Evolutionary conservation across 2,888 invertebrate species (phyloP).

Genomic region (Watsonalla cultraria): DNA sequence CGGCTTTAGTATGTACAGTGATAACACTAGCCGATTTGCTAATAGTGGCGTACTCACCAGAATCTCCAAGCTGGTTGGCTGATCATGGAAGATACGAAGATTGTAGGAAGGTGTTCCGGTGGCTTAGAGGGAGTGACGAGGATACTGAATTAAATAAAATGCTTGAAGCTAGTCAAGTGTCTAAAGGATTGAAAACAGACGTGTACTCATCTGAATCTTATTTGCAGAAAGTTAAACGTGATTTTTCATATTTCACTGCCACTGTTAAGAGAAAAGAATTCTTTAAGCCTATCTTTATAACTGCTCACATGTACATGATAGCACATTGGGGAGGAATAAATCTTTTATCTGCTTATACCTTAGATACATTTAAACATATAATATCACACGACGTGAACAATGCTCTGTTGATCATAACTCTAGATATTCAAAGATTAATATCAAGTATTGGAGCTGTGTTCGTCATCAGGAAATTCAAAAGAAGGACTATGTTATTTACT

Average conservation of each 20-base stretch:
- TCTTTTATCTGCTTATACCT: constrained; percentile 45
- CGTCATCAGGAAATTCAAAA: constrained; percentile 54
- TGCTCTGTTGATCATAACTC: constrained; percentile 46
- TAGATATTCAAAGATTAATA: constrained; percentile 53
- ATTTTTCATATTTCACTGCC: constrained; percentile 30
- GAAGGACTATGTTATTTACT: constrained; percentile 47
- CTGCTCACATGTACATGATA: constrained; percentile 49
- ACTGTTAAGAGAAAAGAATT: constrained; percentile 49
- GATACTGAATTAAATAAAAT: constrained; percentile 53
- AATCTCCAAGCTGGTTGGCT: constrained; percentile 82
- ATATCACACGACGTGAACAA: constrained; percentile 41
- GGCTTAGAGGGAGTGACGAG: constrained; percentile 71
- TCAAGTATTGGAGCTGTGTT: constrained; percentile 49
- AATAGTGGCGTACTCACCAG: constrained; percentile 66
- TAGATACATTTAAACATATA: constrained; percentile 48
- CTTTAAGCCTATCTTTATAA: constrained; percentile 51
- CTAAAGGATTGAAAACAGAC: constrained; percentile 34
- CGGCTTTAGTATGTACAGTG: constrained; percentile 66
- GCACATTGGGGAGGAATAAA: constrained; percentile 57
- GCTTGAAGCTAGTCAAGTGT: constrained; percentile 40
- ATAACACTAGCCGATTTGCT: constrained; percentile 65
- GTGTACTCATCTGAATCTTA: constrained; percentile 27
- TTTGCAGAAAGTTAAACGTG: constrained; percentile 25
- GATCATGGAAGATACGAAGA: constrained; percentile 73
- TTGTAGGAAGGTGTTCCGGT: constrained; percentile 74